A percentile compares a stretch with the other conserved stretches of the same genome.
Evolutionary conservation across 1,140 invertebrate species (phyloP).

Genomic region (Camponotus vicinus): DNA sequence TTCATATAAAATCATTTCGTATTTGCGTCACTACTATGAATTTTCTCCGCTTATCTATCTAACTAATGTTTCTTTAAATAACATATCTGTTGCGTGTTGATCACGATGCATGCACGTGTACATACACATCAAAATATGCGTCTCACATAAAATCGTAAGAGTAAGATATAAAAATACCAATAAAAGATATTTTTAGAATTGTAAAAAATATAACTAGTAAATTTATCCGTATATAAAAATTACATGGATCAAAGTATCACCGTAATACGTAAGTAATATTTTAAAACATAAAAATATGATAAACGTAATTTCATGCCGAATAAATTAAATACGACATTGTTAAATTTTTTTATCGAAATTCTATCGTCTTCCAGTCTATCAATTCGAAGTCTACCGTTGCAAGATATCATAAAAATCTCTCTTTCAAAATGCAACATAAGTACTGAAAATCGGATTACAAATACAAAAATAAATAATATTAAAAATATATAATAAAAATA

Average conservation of each 20-base stretch:
- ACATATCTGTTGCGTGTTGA: conserved; percentile 52
- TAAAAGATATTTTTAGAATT: not conserved
- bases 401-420: no score
- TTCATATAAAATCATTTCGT: conserved; percentile 24
- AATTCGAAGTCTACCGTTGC: no score
- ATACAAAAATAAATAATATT: no score
- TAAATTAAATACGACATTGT: no score
- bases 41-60: conserved; percentile 49
- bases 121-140: conserved; percentile 20
- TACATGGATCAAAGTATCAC: no score
- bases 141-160: not conserved
- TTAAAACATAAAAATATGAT: not conserved
- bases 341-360: no score
- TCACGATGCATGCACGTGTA: conserved; percentile 44
- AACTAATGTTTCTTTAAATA: conserved; percentile 43
- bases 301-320: not conserved
- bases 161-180: not conserved
- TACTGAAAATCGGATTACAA: no score
- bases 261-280: not conserved
- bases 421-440: no score
- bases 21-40: conserved; percentile 2
- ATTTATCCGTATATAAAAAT: not conserved
- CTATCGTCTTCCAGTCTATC: no score
- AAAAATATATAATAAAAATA: no score
- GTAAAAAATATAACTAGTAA: not conserved